Evolutionary conservation across 2,113 vertebrate species (phyloP).

Genomic region (Psilopogon haemacephalus): DNA sequence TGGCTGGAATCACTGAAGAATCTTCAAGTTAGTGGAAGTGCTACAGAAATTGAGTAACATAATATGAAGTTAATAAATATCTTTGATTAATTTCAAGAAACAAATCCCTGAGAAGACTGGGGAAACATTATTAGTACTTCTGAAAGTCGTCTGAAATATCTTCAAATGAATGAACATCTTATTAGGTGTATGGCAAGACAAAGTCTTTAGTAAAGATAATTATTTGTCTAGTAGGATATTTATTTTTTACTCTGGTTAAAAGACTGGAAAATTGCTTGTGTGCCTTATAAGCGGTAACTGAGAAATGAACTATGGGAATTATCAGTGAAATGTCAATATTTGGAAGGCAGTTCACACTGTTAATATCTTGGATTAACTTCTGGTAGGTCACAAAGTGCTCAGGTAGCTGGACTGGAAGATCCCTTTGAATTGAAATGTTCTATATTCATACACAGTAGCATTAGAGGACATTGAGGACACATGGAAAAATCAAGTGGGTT

Average conservation of each 20-base stretch:
- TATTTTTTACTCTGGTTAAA: not conserved
- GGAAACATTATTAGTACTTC: not conserved
- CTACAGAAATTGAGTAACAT: not conserved
- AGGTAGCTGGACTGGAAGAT: not conserved
- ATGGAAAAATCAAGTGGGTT: not conserved
- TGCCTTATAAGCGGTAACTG: not conserved
- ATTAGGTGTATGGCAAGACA: not conserved
- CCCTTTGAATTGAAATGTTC: not conserved
- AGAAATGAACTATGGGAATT: not conserved
- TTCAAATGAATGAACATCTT: not conserved
- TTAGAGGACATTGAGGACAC: not conserved
- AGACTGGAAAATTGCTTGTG: not conserved
- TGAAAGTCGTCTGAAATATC: not conserved
- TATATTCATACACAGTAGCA: not conserved
- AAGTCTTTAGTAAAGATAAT: not conserved
- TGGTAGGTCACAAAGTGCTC: not conserved
- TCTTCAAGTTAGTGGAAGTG: not conserved
- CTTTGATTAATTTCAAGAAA: not conserved
- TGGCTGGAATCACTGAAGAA: not conserved
- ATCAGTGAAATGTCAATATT: not conserved
- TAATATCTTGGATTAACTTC: not conserved
- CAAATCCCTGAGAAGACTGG: not conserved
- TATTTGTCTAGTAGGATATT: not conserved
- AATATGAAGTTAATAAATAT: not conserved
- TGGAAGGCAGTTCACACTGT: not conserved